Percentiles rank a stretch among this genome's conserved stretches.
phyloP scores from a whole-genome alignment of 2,113 vertebrate genomes.

The Solenodon paradoxus region DNA sequence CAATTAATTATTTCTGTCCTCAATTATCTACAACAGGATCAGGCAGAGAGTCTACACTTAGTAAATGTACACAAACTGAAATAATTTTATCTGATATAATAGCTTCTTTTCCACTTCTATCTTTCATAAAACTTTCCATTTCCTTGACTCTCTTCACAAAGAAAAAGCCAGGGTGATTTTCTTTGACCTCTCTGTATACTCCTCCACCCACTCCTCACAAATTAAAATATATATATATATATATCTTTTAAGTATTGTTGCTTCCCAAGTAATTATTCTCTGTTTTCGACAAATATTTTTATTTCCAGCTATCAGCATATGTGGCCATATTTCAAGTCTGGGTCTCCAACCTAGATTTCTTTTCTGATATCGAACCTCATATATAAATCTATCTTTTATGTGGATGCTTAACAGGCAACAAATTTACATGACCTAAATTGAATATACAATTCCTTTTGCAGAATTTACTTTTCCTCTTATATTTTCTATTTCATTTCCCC shows the following conservation, averaged over 20 bases:
- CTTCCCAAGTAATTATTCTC: background rate
- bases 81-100: background rate
- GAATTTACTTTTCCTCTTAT: background rate
- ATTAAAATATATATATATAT: background rate
- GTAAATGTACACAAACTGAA: background rate
- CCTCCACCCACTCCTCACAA: background rate
- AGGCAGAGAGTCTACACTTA: background rate
- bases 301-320: background rate
- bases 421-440: background rate
- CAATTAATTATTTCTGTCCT: background rate
- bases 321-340: background rate
- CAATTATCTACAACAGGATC: background rate
- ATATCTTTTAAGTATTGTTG: background rate
- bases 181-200: background rate
- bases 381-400: background rate
- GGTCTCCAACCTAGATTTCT: background rate
- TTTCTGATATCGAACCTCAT: background rate
- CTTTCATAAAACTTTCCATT: background rate
- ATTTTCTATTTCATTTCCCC: slow-evolving; percentile 1
- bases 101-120: background rate
- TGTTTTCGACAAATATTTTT: background rate
- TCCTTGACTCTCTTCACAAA: background rate
- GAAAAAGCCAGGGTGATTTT: background rate
- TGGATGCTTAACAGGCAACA: background rate
- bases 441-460: background rate